phyloP scores from a whole-genome alignment of 2,113 vertebrate genomes.

The Muntiacus muntjak region DNA sequence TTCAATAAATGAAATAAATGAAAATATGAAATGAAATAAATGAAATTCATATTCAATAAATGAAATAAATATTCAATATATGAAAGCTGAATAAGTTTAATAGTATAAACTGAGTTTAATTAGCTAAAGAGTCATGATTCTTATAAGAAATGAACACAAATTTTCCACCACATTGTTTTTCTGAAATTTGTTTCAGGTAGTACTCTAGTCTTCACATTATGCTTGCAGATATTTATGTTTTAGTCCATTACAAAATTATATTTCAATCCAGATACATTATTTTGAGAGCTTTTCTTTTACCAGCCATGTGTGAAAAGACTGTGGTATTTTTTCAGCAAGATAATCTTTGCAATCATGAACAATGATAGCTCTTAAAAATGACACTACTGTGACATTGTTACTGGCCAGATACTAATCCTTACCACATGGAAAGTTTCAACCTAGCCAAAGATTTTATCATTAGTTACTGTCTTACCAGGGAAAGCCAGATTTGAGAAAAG shows the following conservation, averaged over 20 bases:
- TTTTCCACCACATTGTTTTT: not conserved
- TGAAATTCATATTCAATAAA: not conserved
- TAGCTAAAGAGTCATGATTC: not conserved
- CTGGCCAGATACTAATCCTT: conserved; percentile 1
- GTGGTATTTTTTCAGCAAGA: not conserved
- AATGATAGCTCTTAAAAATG: not conserved
- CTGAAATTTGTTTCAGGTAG: not conserved
- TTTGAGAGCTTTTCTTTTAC: not conserved
- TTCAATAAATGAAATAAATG: not conserved
- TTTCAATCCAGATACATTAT: not conserved
- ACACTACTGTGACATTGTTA: not conserved
- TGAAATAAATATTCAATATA: not conserved
- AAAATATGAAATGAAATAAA: not conserved
- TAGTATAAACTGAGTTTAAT: not conserved
- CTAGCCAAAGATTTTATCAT: conserved; percentile 13
- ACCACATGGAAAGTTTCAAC: conserved; percentile 45
- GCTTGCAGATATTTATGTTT: not conserved
- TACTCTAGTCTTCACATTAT: not conserved
- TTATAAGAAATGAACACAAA: not conserved
- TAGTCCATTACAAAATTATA: not conserved
- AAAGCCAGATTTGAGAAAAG: conserved; percentile 31
- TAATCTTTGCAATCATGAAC: not conserved
- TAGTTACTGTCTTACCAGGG: not conserved
- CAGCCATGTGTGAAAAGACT: not conserved
- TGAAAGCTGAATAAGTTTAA: not conserved